Percentiles rank a stretch among this genome's conserved stretches.
Evolutionary conservation across 1,140 invertebrate genomes (phyloP).

Genomic region (Tetragonula clypearis): DNA sequence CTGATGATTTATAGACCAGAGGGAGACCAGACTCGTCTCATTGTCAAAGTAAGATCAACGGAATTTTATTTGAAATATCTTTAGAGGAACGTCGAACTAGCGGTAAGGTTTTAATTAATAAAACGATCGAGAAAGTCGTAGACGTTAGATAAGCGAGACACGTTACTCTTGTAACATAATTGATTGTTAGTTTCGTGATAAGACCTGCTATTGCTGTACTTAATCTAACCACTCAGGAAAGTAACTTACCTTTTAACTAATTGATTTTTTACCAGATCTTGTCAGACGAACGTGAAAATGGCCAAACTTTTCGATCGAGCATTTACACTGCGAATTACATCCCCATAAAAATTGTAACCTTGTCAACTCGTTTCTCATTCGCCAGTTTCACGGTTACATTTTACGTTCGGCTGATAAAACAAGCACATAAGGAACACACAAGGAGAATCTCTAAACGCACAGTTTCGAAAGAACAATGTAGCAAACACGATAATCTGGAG

Average conservation of each 20-base stretch:
- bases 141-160: background rate
- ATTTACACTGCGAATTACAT: conserved; percentile 7
- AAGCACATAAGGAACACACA: background rate
- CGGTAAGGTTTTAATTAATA: conserved; percentile 8
- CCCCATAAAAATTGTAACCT: background rate
- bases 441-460: background rate
- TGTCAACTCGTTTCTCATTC: background rate
- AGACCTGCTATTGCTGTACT: background rate
- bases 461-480: background rate
- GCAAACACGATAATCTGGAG: background rate
- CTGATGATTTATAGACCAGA: background rate
- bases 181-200: background rate
- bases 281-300: background rate
- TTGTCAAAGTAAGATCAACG: too few species aligned
- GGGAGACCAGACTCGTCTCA: background rate
- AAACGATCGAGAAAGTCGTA: conserved; percentile 2
- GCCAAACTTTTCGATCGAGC: background rate
- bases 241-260: background rate
- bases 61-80: background rate
- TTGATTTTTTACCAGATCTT: background rate
- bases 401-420: background rate
- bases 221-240: background rate
- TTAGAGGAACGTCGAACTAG: background rate
- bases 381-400: background rate
- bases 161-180: conserved; percentile 4